Evolutionary conservation across 2,888 invertebrate species (phyloP).

Genomic region (Eubasilissa splendida): DNA sequence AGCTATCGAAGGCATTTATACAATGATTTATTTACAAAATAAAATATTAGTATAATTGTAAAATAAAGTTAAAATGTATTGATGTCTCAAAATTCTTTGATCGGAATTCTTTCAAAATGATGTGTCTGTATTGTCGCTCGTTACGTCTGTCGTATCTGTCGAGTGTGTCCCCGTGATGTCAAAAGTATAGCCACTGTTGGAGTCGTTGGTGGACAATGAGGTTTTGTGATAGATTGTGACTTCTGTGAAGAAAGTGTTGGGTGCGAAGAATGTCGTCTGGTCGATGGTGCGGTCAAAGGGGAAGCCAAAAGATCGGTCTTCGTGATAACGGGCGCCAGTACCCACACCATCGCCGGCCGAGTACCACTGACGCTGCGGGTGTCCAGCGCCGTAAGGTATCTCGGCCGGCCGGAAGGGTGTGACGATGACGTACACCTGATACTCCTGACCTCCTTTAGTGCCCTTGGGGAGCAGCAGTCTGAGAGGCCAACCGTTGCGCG

Average conservation of each 20-base stretch:
- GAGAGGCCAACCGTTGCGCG: conserved; percentile 76
- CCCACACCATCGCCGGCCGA: conserved; percentile 65
- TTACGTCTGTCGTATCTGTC: too few species aligned
- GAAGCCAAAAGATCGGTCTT: conserved; percentile 80
- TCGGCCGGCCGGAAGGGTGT: conserved; percentile 70
- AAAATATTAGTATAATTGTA: too few species aligned
- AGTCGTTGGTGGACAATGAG: conserved; percentile 1
- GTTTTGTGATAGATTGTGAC: conserved; percentile 76
- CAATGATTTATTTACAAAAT: too few species aligned
- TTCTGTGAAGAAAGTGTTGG: conserved; percentile 79
- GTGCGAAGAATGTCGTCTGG: conserved; percentile 73
- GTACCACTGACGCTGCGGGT: conserved; percentile 61
- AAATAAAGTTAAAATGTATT: too few species aligned
- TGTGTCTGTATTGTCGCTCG: too few species aligned
- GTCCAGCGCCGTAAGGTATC: conserved; percentile 63
- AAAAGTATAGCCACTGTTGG: too few species aligned
- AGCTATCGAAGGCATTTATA: too few species aligned
- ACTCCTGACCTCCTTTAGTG: conserved; percentile 76
- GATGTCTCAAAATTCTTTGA: too few species aligned
- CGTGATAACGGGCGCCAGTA: conserved; percentile 67
- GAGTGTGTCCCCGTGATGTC: too few species aligned
- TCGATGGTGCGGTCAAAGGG: conserved; percentile 82
- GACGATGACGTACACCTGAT: conserved; percentile 77
- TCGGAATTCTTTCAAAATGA: too few species aligned
- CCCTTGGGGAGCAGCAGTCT: conserved; percentile 83